A percentile compares a stretch with the other conserved stretches of the same genome.
phyloP scores from a whole-genome alignment of 2,113 vertebrate species.

The Rhabdornis inornatus region DNA sequence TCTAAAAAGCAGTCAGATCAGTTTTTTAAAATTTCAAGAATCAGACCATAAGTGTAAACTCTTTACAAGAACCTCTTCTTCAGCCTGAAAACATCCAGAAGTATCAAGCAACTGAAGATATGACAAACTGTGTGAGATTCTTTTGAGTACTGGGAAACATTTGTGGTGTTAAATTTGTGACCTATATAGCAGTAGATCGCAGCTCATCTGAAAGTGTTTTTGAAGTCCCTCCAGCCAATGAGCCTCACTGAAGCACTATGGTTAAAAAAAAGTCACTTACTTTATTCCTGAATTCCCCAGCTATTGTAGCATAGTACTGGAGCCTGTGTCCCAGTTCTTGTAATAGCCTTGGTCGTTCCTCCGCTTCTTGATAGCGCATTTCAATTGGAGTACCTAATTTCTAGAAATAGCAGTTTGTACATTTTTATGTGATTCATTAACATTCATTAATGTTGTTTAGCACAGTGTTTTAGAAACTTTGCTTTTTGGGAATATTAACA shows the following conservation, averaged over 20 bases:
- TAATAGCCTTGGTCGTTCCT: constrained; percentile 72
- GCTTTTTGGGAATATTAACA: background rate
- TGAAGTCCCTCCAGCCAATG: background rate
- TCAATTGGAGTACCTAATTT: constrained; percentile 79
- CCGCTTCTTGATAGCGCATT: constrained; percentile 76
- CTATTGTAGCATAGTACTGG: constrained; percentile 74
- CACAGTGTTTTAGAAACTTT: background rate
- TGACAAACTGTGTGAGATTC: background rate
- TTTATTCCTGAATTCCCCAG: constrained; percentile 74
- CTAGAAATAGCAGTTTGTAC: constrained; percentile 46
- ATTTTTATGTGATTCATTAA: background rate
- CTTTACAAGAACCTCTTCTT: background rate
- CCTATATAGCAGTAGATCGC: background rate
- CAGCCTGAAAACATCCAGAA: background rate
- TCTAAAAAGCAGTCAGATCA: background rate
- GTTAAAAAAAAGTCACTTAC: constrained; percentile 46
- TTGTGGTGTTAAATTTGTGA: background rate
- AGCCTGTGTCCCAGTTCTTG: constrained; percentile 73
- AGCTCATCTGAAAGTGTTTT: background rate
- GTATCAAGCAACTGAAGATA: background rate
- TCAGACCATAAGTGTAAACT: background rate
- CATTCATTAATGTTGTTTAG: background rate
- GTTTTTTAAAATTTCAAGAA: background rate
- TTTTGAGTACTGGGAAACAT: background rate
- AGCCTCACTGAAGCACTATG: background rate